Percentiles rank a stretch among this genome's conserved stretches.
Conservation (phyloP, 2,113 vertebrate species). For the Phrynosoma blainvillii region DNA sequence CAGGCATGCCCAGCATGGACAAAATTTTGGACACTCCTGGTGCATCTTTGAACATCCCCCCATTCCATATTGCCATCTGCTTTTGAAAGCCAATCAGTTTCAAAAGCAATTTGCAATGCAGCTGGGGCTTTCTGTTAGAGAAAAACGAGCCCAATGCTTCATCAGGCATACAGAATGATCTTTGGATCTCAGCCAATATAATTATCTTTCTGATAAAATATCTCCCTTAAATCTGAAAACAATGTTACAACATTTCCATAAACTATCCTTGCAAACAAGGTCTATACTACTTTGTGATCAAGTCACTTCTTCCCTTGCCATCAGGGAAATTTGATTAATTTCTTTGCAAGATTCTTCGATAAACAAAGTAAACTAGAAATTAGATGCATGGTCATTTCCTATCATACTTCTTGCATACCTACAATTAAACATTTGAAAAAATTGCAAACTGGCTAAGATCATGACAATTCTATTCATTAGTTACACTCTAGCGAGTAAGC, state of each 20-base stretch:
- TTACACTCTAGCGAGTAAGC: constrained; percentile 69
- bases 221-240: constrained; percentile 33
- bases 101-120: neutral
- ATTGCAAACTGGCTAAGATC: constrained; percentile 56
- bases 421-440: constrained; percentile 69
- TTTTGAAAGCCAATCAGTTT: neutral
- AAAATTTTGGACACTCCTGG: neutral
- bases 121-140: neutral
- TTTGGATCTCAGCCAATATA: neutral
- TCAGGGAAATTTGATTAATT: constrained; percentile 34
- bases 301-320: constrained; percentile 39
- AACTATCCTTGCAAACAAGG: constrained; percentile 23
- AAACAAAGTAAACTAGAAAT: constrained; percentile 67
- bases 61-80: neutral
- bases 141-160: neutral
- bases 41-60: neutral
- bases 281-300: constrained; percentile 31
- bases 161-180: neutral
- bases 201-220: constrained; percentile 31
- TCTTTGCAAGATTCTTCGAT: constrained; percentile 36
- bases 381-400: constrained; percentile 57
- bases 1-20: too few species aligned
- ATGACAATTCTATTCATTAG: constrained; percentile 78
- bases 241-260: constrained; percentile 15
- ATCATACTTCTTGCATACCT: constrained; percentile 52